Base-by-base conservation (phyloP, 1,140 invertebrate genomes). In the Latrodectus geometricus region DNA sequence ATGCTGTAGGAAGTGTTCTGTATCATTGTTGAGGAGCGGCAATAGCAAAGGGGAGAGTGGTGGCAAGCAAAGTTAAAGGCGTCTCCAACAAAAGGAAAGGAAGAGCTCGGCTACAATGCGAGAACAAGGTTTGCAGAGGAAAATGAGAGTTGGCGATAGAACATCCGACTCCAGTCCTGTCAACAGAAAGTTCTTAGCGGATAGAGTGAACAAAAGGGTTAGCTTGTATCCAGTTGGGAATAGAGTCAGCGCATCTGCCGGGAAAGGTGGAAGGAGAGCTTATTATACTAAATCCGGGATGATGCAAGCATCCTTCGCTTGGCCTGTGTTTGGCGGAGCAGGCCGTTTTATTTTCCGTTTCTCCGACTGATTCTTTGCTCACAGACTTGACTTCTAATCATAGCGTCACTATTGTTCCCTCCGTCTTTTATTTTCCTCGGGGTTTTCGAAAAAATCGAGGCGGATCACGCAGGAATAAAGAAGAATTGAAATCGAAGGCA, bases 301-400 rank as follows among this genome's bases (percentile, higher is more conserved):
- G 82, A 85, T 85, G 73, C 65, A 85, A 54, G 48, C 73, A 83
- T 54, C 68, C 21, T 76, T 85, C 74, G 9, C 35, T 68, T 68
- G 21, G 14, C 49, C 21, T 35, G 70, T 54, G 74, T 77, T 84
- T 68, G 82, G 74, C 83, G 74, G 56, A 74, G 50, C 80, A 48
- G 68, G 68, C 74, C 76, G 74, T 86, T 78, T 86, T 77, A 70
- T 86, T 78, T 72, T 83, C 66, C 66, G 68, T 81, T 73, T 72
- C 69, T 73, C 70, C 54, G 70, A 11, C 73, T 76, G 61, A 68
- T 86, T 86, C 83, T 78, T 72, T 78, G 65, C 83, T 86, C 75
- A 68, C 73, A 72, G 74, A 70, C 83, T 78, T 86, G 83, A 86
- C 83, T 86, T 78, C 74, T 86, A 86, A 86, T 86, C 83, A 86